Percentiles rank a stretch among this genome's conserved stretches.
Conservation (phyloP, 2,888 invertebrate species). For the Pammene fasciana region DNA sequence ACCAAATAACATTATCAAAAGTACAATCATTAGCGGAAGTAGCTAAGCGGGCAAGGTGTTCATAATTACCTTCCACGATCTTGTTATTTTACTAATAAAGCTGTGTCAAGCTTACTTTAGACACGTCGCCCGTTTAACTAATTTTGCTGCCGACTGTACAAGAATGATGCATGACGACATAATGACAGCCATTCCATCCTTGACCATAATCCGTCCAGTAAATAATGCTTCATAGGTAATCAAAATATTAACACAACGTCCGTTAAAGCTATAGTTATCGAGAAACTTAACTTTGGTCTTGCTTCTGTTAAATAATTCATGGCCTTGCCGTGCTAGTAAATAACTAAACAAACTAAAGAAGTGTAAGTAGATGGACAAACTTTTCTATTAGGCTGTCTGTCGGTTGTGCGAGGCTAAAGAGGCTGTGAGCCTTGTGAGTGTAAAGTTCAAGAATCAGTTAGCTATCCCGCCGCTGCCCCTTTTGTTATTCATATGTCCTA, state of each 20-base stretch:
- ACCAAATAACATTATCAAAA: too few species aligned
- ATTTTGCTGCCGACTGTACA: too few species aligned
- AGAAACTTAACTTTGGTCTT: neutral
- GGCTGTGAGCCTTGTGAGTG: constrained; percentile 38
- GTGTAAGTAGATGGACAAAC: constrained; percentile 32
- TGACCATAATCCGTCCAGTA: too few species aligned
- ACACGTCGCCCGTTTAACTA: too few species aligned
- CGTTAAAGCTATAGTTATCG: neutral
- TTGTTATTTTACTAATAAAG: too few species aligned
- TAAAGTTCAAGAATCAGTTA: constrained; percentile 67
- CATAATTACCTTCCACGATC: too few species aligned
- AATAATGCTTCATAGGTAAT: neutral
- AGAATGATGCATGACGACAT: too few species aligned
- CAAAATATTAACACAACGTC: neutral
- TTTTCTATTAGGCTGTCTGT: constrained; percentile 33
- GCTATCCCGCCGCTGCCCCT: constrained; percentile 48
- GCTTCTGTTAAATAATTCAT: constrained; percentile 28
- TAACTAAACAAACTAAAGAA: constrained; percentile 27
- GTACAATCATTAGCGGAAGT: too few species aligned
- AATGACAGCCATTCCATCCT: too few species aligned
- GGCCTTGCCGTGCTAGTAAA: constrained; percentile 16
- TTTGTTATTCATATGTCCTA: constrained; percentile 62
- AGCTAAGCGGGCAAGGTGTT: too few species aligned
- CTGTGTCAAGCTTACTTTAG: too few species aligned
- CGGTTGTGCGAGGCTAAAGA: constrained; percentile 23